phyloP scores from a whole-genome alignment of 2,113 vertebrate genomes.

The Cisticola juncidis region DNA sequence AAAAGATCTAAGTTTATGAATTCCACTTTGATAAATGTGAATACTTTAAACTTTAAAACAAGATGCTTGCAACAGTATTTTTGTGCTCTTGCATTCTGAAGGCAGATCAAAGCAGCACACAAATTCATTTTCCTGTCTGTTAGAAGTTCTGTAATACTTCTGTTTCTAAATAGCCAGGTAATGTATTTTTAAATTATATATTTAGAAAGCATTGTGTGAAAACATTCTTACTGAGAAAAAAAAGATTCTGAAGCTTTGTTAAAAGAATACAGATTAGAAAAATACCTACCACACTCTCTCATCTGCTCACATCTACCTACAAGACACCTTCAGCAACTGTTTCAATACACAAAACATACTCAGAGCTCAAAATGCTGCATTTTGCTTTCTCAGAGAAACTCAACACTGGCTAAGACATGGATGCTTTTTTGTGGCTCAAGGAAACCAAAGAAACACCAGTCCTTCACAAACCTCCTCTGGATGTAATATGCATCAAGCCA shows the following conservation, averaged over 20 bases:
- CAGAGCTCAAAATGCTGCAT: background rate
- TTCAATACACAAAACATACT: background rate
- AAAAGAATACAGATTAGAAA: background rate
- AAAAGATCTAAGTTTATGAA: background rate
- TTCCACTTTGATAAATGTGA: background rate
- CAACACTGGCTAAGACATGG: rapidly evolving
- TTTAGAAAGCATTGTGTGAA: background rate
- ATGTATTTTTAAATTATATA: background rate
- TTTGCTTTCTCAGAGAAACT: background rate
- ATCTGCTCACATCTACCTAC: background rate
- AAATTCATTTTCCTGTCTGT: background rate
- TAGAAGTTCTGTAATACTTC: background rate
- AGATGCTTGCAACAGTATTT: background rate
- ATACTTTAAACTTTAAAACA: background rate
- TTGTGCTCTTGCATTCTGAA: background rate
- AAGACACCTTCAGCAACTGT: background rate
- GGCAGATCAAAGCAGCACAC: background rate
- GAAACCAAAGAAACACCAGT: background rate
- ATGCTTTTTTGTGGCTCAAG: background rate
- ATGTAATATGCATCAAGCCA: rapidly evolving
- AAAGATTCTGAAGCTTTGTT: background rate
- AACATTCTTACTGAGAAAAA: background rate
- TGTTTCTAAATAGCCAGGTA: background rate
- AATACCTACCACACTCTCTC: rapidly evolving
- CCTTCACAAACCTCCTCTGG: rapidly evolving